Conservation (phyloP, 2,113 vertebrate genomes). For the Corvus hawaiiensis region DNA sequence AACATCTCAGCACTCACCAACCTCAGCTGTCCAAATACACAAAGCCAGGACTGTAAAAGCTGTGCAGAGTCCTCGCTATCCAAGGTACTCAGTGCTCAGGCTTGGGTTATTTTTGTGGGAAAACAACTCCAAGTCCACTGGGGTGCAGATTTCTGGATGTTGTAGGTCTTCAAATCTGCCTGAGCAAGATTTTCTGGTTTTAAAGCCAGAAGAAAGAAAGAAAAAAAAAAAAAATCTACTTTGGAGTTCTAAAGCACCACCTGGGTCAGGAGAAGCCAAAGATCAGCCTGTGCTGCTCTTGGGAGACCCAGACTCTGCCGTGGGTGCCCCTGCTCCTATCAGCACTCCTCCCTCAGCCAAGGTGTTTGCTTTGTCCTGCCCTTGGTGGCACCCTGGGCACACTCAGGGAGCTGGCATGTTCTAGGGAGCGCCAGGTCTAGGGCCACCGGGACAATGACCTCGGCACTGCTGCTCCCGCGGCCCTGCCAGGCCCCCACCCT, state of each 20-base stretch:
- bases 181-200: background rate
- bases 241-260: background rate
- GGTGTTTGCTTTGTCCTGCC: background rate
- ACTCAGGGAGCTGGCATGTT: background rate
- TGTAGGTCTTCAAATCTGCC: background rate
- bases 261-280: background rate
- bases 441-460: background rate
- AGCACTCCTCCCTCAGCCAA: background rate
- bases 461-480: accelerated
- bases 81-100: background rate
- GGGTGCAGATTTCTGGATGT: background rate
- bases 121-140: background rate
- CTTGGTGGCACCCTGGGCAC: background rate
- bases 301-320: background rate
- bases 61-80: background rate
- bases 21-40: background rate
- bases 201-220: background rate
- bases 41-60: background rate
- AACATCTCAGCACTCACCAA: background rate
- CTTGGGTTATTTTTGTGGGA: background rate
- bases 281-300: background rate
- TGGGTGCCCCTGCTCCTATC: background rate
- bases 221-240: background rate
- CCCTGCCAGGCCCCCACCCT: background rate
- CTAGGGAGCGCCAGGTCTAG: background rate